Evolutionary conservation across 2,888 invertebrate species (phyloP).

Genomic region (Thumatha senex): DNA sequence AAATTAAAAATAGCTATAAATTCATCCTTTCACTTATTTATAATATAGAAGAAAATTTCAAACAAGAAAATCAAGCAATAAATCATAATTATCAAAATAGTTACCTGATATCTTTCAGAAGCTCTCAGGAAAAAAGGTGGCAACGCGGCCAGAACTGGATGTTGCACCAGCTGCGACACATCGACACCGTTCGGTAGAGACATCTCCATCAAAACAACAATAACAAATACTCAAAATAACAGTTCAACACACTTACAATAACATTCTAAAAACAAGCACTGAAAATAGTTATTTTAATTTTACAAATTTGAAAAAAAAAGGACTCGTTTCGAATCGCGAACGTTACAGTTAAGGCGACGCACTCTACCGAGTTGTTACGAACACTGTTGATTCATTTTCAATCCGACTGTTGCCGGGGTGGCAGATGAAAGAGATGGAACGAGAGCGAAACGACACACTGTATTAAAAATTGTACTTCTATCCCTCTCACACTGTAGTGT

Average conservation of each 20-base stretch:
- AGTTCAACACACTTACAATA: conserved; percentile 21
- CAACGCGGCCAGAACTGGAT: conserved; percentile 91
- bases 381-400: conserved; percentile 80
- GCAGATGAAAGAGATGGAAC: conserved; percentile 54
- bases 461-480: conserved; percentile 58
- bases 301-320: conserved; percentile 14
- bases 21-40: no score
- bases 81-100: conserved; percentile 20
- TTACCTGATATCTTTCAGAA: conserved; percentile 94
- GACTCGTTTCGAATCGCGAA: conserved; percentile 27
- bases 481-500: conserved; percentile 70
- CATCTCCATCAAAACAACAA: conserved; percentile 81
- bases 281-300: conserved; percentile 27
- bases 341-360: conserved; percentile 58
- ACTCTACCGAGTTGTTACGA: conserved; percentile 60
- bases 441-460: conserved; percentile 75
- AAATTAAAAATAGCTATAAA: no score
- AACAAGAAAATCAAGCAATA: no score
- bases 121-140: conserved; percentile 95
- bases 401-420: conserved; percentile 64
- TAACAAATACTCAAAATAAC: conserved; percentile 22
- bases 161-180: conserved; percentile 93
- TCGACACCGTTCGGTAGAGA: conserved; percentile 93
- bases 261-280: conserved; percentile 27
- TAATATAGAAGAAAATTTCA: no score